phyloP scores from a whole-genome alignment of 53 echinoderm and acorn worm species.

The Arbacia lixula region DNA sequence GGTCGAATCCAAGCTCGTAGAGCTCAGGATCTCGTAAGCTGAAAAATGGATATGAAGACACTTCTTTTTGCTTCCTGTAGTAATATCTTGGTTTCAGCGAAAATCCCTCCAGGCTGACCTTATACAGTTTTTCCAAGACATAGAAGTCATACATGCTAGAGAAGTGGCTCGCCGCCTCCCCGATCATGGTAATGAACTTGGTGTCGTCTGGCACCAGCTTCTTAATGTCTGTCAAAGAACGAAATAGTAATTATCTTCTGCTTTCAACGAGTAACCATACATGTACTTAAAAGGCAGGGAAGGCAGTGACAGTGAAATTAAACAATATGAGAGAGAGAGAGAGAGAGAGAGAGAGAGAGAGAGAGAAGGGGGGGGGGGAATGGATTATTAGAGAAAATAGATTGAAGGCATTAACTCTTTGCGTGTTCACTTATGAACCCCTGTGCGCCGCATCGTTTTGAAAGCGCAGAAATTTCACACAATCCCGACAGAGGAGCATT shows the following conservation, averaged over 20 bases:
- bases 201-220: conserved; percentile 73
- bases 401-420: too few relatives aligned
- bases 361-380: neutral
- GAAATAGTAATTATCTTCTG: too few relatives aligned
- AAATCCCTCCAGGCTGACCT: conserved; percentile 59
- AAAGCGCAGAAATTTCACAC: too few relatives aligned
- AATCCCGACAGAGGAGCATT: too few relatives aligned
- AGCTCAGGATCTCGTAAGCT: conserved; percentile 76
- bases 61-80: too few relatives aligned
- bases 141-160: conserved; percentile 75
- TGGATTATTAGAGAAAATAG: neutral
- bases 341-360: neutral
- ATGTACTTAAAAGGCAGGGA: too few relatives aligned
- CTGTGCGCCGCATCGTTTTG: too few relatives aligned
- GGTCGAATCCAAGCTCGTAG: conserved; percentile 74
- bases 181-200: conserved; percentile 79
- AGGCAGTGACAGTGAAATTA: too few relatives aligned
- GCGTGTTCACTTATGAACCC: too few relatives aligned
- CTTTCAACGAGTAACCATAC: too few relatives aligned
- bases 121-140: conserved; percentile 21
- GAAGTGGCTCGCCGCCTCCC: conserved; percentile 84
- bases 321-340: neutral
- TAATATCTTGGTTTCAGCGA: conserved; percentile 54
- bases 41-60: neutral
- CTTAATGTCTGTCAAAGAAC: conserved; percentile 62